These are phyloP conservation scores for Troides helena DNA, from an alignment of 2,888 invertebrate genomes.

Conservation along the genomic window DNA sequence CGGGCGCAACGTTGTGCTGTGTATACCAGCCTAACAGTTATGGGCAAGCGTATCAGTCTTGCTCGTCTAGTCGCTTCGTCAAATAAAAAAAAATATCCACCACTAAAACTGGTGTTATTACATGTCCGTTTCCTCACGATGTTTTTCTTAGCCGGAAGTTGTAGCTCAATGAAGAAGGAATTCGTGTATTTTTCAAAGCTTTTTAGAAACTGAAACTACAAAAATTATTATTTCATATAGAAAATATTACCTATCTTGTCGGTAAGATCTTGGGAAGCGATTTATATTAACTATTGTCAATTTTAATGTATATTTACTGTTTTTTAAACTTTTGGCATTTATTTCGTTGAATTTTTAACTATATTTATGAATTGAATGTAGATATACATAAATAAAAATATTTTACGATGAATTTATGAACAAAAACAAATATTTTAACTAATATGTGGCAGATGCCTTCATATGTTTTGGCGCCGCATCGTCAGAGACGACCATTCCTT, in stretches of 20 bases:
- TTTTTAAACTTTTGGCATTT: not conserved
- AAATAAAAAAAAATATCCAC: too few species aligned
- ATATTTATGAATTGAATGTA: slow-evolving; percentile 4
- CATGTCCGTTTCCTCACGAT: too few species aligned
- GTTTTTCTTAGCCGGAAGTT: too few species aligned
- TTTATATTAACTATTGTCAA: slow-evolving; percentile 19
- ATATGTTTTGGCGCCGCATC: slow-evolving; percentile 71
- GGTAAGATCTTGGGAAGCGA: slow-evolving; percentile 23
- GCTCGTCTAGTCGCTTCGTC: too few species aligned
- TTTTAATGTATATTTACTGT: slow-evolving; percentile 9
- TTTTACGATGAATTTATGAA: slow-evolving; percentile 16
- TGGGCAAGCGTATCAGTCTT: too few species aligned
- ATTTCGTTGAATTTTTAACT: slow-evolving; percentile 4
- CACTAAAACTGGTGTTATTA: too few species aligned
- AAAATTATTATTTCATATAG: not conserved
- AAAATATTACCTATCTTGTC: not conserved
- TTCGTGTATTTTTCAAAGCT: too few species aligned
- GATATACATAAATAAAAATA: slow-evolving; percentile 11
- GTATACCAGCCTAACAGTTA: too few species aligned
- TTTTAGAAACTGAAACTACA: too few species aligned
- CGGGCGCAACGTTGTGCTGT: too few species aligned
- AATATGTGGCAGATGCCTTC: slow-evolving; percentile 56
- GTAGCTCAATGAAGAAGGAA: too few species aligned
- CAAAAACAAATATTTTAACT: slow-evolving; percentile 33
- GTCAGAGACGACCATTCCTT: slow-evolving; percentile 33